A percentile compares a stretch with the other conserved stretches of the same genome.
These are phyloP conservation scores for Hyposoter dolosus DNA, from an alignment of 2,888 invertebrate genomes.

Conservation along the genomic window DNA sequence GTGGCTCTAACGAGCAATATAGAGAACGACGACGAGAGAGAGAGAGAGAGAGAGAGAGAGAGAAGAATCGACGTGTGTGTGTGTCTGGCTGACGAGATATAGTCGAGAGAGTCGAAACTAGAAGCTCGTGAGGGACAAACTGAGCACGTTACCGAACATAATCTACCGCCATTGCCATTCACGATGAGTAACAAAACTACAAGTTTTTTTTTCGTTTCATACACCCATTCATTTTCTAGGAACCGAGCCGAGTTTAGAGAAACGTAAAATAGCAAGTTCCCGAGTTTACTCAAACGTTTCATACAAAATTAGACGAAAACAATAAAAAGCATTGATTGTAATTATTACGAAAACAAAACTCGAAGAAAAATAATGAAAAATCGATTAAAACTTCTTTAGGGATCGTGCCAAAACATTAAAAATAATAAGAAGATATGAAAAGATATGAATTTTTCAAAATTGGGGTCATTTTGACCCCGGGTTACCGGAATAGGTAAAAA, in stretches of 20 bases:
- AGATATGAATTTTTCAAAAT: no score
- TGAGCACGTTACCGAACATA: slow-evolving; percentile 57
- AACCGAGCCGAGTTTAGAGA: background rate
- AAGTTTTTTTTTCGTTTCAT: slow-evolving; percentile 4
- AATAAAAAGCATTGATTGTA: background rate
- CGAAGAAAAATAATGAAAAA: no score
- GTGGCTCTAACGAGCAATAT: slow-evolving; percentile 53
- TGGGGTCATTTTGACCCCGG: no score
- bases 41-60: slow-evolving; percentile 7
- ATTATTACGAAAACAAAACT: background rate
- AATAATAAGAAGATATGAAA: no score
- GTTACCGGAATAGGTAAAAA: no score
- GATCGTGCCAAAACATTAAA: no score
- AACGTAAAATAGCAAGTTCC: background rate
- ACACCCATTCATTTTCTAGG: background rate
- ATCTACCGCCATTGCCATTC: slow-evolving; percentile 64
- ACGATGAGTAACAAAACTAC: slow-evolving; percentile 33
- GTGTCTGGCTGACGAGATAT: slow-evolving; percentile 33
- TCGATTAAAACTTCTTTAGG: no score
- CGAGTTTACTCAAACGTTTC: background rate
- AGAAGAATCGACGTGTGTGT: slow-evolving; percentile 4
- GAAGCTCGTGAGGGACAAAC: slow-evolving; percentile 44
- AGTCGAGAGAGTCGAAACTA: slow-evolving; percentile 44
- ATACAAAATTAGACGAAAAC: background rate
- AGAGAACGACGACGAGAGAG: slow-evolving; percentile 31